phyloP scores from a whole-genome alignment of 2,113 vertebrate genomes.

The Heloderma charlesbogerti region DNA sequence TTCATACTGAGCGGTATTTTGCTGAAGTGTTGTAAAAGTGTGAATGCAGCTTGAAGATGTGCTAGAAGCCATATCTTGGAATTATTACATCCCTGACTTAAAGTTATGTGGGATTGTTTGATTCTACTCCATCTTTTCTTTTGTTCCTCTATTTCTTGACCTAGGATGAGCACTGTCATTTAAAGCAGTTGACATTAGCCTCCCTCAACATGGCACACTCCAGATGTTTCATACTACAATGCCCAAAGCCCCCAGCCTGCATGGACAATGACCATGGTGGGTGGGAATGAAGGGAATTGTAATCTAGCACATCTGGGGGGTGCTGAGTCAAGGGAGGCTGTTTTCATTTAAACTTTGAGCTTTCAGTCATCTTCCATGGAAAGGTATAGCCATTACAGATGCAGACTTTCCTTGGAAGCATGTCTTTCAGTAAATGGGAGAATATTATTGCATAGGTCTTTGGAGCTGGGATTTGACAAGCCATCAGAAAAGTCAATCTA shows the following conservation, averaged over 20 bases:
- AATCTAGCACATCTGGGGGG: too few species aligned
- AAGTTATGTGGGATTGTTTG: not conserved
- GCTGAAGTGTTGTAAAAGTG: not conserved
- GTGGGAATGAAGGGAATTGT: too few species aligned
- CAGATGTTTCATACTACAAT: too few species aligned
- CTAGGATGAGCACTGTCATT: not conserved
- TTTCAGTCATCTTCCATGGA: not conserved
- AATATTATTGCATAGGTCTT: not conserved
- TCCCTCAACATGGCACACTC: too few species aligned
- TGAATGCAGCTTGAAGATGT: not conserved
- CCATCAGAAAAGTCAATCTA: not conserved
- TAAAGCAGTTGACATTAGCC: not conserved
- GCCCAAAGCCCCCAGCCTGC: too few species aligned
- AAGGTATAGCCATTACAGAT: not conserved
- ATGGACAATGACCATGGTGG: too few species aligned
- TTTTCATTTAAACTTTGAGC: not conserved
- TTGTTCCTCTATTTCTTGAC: not conserved
- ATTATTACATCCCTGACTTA: not conserved
- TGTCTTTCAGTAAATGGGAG: not conserved
- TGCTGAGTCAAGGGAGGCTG: not conserved
- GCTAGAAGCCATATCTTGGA: not conserved
- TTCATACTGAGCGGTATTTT: not conserved
- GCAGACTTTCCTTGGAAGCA: not conserved
- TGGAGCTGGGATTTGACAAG: not conserved
- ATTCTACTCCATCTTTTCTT: not conserved